Conservation (phyloP, 1,140 invertebrate genomes). For the Leptinotarsa undecemlineata region DNA sequence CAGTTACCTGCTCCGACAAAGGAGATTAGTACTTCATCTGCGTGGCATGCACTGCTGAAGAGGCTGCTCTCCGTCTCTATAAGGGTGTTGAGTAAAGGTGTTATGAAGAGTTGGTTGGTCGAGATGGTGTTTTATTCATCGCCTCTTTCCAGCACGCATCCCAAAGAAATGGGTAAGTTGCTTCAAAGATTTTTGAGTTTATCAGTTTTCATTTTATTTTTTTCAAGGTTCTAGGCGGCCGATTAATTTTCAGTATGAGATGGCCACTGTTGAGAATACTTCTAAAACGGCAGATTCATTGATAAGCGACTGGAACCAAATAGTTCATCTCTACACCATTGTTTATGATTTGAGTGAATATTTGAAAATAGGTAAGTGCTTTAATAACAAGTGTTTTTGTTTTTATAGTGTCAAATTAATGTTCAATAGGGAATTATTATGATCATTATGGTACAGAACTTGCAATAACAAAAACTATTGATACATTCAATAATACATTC, state of each 20-base stretch:
- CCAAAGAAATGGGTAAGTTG: conserved; percentile 78
- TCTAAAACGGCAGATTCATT: conserved; percentile 79
- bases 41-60: conserved; percentile 70
- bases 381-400: too few relatives aligned
- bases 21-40: conserved; percentile 56
- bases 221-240: conserved; percentile 73
- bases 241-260: conserved; percentile 87
- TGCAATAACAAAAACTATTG: too few relatives aligned
- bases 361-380: conserved; percentile 62
- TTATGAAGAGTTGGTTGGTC: conserved; percentile 79
- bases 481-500: too few relatives aligned
- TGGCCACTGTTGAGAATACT: conserved; percentile 73
- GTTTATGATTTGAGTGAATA: conserved; percentile 79
- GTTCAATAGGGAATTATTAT: too few relatives aligned
- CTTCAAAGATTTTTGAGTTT: too few relatives aligned
- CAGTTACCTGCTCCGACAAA: conserved; percentile 70
- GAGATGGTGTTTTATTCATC: conserved; percentile 89
- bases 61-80: conserved; percentile 85
- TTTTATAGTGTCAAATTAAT: too few relatives aligned
- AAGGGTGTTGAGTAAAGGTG: conserved; percentile 75
- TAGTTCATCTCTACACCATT: conserved; percentile 84
- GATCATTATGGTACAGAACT: too few relatives aligned
- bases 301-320: conserved; percentile 87
- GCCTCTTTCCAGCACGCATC: conserved; percentile 76
- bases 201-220: conserved; percentile 1